Base-by-base conservation (phyloP, 2,888 invertebrate species). In the Polydrusus pterygomalis region DNA sequence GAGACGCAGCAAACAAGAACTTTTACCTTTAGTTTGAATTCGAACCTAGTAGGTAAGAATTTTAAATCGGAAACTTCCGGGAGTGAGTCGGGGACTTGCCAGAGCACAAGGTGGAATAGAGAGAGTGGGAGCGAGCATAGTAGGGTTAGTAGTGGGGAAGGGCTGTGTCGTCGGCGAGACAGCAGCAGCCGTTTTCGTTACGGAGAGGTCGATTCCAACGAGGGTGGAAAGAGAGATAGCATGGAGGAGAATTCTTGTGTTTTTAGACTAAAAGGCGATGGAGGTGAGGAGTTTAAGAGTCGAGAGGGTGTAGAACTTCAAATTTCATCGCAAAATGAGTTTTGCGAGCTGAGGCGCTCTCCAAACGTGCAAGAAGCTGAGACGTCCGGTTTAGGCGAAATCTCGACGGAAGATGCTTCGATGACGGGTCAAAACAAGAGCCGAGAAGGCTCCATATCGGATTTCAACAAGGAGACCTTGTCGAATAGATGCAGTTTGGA, bases 401-500 rank as follows among this genome's bases (percentile, higher is more conserved):
- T 38, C 11, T 58, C 56, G 0, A 56, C 40, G 0, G 64, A 11
- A 7, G 60, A 64, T 5, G 2, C 56, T 9, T 65, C 49, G 7
- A 58, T 47, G 10, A 58, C 58, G 10, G 49, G 18, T 11, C 56
- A 67, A 30, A 40, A 17, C 45, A 75, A 70, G 47, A 72, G 63
- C 34, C 30, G 74, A 0, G 74, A 77, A 40, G 72, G 49, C 7
- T 77, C 77, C 2, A 75, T 77, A 63, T 77, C 77, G 3, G 77
- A 77, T 34, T 77, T 74, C 30, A 74, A 74, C 62, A 77, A 77
- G 43, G 77, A 77, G 63, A 74, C 74, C 5, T 30, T 77, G 34
- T 62, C 74, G 6, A 77, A 77, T 67, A 34, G 77, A 13, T 77
- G 77, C 56, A 77, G 77, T 45, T 64, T 77, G 43, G 77, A 77